Percentiles rank a stretch among this genome's conserved stretches.
Evolutionary conservation across 2,888 invertebrate genomes (phyloP).

Genomic region (Hydroisotoma schaefferi): DNA sequence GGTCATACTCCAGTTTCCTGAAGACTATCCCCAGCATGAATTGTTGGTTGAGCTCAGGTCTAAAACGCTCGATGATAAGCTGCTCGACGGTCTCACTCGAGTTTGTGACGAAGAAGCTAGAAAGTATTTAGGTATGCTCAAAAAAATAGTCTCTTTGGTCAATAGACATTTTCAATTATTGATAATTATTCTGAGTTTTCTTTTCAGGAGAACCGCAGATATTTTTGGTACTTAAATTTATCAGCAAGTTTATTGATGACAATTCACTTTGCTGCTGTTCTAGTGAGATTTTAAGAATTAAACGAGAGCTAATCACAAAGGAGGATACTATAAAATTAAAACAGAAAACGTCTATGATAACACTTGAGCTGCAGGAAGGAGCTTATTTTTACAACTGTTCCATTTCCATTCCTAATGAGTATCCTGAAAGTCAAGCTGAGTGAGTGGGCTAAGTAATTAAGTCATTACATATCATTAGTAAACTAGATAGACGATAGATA

Average conservation of each 20-base stretch:
- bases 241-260: slow-evolving; percentile 64
- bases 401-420: slow-evolving; percentile 62
- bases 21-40: slow-evolving; percentile 60
- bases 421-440: slow-evolving; percentile 56
- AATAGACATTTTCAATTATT: slow-evolving; percentile 20
- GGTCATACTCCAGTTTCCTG: slow-evolving; percentile 65
- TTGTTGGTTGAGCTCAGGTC: slow-evolving; percentile 67
- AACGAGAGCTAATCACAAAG: slow-evolving; percentile 54
- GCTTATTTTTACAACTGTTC: slow-evolving; percentile 62
- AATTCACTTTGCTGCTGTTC: slow-evolving; percentile 69
- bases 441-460: no score
- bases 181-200: background rate
- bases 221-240: slow-evolving; percentile 60
- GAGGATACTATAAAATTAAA: slow-evolving; percentile 63
- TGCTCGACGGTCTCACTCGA: slow-evolving; percentile 61
- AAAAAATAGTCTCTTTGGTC: background rate
- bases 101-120: slow-evolving; percentile 62
- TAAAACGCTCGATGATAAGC: slow-evolving; percentile 63
- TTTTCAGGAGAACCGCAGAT: slow-evolving; percentile 52
- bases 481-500: slow-evolving; percentile 10
- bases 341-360: slow-evolving; percentile 63
- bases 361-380: slow-evolving; percentile 59
- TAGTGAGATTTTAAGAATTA: slow-evolving; percentile 65
- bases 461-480: slow-evolving; percentile 3
- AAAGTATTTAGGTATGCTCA: slow-evolving; percentile 18